A percentile compares a stretch with the other conserved stretches of the same genome.
Conservation (phyloP, 2,888 invertebrate genomes). For the Philereme vetulata region DNA sequence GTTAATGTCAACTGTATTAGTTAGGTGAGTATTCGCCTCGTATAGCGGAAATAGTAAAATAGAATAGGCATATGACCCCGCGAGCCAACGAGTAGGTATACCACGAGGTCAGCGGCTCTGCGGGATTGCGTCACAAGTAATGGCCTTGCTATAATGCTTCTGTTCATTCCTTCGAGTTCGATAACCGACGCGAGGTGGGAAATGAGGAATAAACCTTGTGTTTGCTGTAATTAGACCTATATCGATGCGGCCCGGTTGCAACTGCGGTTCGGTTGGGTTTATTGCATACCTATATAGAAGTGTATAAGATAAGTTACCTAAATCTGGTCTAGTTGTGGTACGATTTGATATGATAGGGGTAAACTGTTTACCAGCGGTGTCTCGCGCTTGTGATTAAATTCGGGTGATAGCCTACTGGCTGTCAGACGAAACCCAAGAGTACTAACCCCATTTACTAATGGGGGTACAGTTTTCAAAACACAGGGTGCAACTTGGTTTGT, state of each 20-base stretch:
- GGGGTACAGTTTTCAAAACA: too few species aligned
- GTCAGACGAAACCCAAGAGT: too few species aligned
- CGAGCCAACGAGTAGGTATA: slow-evolving; percentile 45
- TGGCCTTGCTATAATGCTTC: slow-evolving; percentile 63
- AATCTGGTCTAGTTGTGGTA: too few species aligned
- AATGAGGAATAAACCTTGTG: slow-evolving; percentile 66
- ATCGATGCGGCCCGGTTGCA: neutral
- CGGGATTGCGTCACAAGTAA: slow-evolving; percentile 64
- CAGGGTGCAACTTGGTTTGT: too few species aligned
- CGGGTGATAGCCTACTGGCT: too few species aligned
- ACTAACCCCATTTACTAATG: too few species aligned
- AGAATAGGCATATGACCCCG: slow-evolving; percentile 33
- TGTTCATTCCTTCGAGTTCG: slow-evolving; percentile 53
- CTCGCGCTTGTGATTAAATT: too few species aligned
- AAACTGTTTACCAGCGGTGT: too few species aligned
- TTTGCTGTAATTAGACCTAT: slow-evolving; percentile 62
- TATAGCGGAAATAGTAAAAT: slow-evolving; percentile 68
- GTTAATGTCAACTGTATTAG: too few species aligned
- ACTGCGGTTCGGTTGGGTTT: neutral
- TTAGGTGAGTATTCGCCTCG: slow-evolving; percentile 25
- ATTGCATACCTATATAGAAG: too few species aligned
- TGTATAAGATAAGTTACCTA: too few species aligned
- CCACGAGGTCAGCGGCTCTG: slow-evolving; percentile 65
- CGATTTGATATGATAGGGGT: too few species aligned
- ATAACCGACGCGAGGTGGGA: slow-evolving; percentile 71